Evolutionary conservation across 37 sponge, comb jelly and placozoan genomes (phyloP).

Genomic region (Aphrocallistes beatrix): DNA sequence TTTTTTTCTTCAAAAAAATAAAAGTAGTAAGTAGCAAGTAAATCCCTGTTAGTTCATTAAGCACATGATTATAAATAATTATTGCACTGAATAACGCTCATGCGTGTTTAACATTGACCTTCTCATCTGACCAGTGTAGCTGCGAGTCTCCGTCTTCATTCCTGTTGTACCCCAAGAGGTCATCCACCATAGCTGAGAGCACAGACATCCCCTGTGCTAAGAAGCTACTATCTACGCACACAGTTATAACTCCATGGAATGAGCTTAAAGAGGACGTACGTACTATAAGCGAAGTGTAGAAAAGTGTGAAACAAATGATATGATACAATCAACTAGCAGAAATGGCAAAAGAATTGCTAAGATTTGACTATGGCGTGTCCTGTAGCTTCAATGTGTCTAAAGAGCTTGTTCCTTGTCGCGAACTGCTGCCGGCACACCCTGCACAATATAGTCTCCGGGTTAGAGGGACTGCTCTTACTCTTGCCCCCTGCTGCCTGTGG

Average conservation of each 20-base stretch:
- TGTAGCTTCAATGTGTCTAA: conserved; percentile 71
- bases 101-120: too few species aligned
- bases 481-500: too few species aligned
- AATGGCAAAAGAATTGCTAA: not conserved
- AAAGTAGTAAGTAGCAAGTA: too few species aligned
- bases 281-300: too few species aligned
- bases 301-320: too few species aligned
- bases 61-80: too few species aligned
- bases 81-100: too few species aligned
- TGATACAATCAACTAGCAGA: too few species aligned
- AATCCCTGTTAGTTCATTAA: too few species aligned
- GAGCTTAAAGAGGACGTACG: too few species aligned
- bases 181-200: not conserved
- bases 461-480: conserved; percentile 28
- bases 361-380: conserved; percentile 62
- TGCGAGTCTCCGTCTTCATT: not conserved
- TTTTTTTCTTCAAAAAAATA: too few species aligned
- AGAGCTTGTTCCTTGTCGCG: conserved; percentile 74
- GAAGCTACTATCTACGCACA: not conserved
- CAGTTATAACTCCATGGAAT: not conserved
- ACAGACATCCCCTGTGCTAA: not conserved
- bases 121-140: conserved; percentile 12
- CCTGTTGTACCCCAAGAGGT: conserved; percentile 4
- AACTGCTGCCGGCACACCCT: conserved; percentile 44
- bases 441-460: conserved; percentile 27